Percentiles rank a stretch among this genome's conserved stretches.
Evolutionary conservation across 2,113 vertebrate genomes (phyloP).

Genomic region (Proteles cristata): DNA sequence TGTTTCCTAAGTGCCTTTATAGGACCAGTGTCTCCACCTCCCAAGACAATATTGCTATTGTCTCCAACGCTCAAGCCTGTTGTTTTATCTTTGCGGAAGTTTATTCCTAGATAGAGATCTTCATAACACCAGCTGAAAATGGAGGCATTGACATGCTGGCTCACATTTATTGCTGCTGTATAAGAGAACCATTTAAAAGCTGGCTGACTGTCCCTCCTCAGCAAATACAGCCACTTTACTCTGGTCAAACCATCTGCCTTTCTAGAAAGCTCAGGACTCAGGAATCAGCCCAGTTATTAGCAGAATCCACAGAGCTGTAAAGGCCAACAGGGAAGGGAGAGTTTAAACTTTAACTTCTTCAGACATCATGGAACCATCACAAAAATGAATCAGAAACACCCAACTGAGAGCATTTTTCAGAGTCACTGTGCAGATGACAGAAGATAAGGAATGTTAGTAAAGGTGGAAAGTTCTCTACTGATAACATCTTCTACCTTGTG

Average conservation of each 20-base stretch:
- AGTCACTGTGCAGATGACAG: slow-evolving; percentile 76
- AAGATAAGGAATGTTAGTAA: slow-evolving; percentile 78
- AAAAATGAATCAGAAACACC: slow-evolving; percentile 75
- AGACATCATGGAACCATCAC: slow-evolving; percentile 80
- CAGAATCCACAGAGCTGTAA: slow-evolving; percentile 59
- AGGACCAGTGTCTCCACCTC: slow-evolving; percentile 82
- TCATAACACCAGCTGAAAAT: slow-evolving; percentile 78
- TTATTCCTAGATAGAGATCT: slow-evolving; percentile 88
- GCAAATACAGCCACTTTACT: slow-evolving; percentile 76
- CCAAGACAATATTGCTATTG: slow-evolving; percentile 91
- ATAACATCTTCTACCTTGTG: slow-evolving; percentile 62
- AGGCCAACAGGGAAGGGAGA: slow-evolving; percentile 36
- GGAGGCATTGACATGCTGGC: slow-evolving; percentile 76
- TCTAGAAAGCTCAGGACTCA: slow-evolving; percentile 60
- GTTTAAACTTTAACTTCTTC: slow-evolving; percentile 85
- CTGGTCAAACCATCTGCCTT: slow-evolving; percentile 71
- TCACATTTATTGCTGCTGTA: slow-evolving; percentile 76
- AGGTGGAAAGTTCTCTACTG: slow-evolving; percentile 60
- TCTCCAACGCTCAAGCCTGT: slow-evolving; percentile 80
- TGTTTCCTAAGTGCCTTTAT: slow-evolving; percentile 81
- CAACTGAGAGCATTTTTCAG: slow-evolving; percentile 55
- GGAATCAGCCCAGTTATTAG: slow-evolving; percentile 7
- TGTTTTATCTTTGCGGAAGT: slow-evolving; percentile 87
- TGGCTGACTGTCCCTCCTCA: slow-evolving; percentile 77
- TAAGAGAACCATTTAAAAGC: slow-evolving; percentile 80